Percentiles rank a stretch among this genome's conserved stretches.
Evolutionary conservation across 2,888 invertebrate species (phyloP).

Genomic region (Argyra leucocephala): DNA sequence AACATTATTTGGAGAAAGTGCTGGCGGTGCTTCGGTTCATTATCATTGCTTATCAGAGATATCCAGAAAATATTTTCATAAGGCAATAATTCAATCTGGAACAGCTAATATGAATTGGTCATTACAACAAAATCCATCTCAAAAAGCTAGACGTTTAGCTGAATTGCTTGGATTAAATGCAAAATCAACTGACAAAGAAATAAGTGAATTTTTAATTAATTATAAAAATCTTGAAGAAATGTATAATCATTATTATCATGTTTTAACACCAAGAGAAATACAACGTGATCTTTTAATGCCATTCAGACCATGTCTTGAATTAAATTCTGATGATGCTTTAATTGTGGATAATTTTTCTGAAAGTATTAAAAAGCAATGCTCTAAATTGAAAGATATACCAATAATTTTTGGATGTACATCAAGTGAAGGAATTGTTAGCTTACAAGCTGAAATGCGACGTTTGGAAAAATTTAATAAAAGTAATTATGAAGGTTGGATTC

Average conservation of each 20-base stretch:
- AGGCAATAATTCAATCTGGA: slow-evolving; percentile 27
- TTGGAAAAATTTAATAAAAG: slow-evolving; percentile 19
- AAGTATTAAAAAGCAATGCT: slow-evolving; percentile 41
- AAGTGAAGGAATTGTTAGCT: slow-evolving; percentile 43
- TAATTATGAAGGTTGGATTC: slow-evolving; percentile 23
- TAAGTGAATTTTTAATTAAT: slow-evolving; percentile 22
- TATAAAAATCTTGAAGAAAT: slow-evolving; percentile 21
- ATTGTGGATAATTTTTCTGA: slow-evolving; percentile 36
- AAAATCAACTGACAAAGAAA: slow-evolving; percentile 21
- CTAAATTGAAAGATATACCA: slow-evolving; percentile 43
- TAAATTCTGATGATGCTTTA: slow-evolving; percentile 21
- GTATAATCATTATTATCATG: slow-evolving; percentile 15
- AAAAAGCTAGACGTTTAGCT: slow-evolving; percentile 23
- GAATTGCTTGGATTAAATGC: slow-evolving; percentile 23
- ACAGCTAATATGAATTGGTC: slow-evolving; percentile 23
- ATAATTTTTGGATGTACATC: slow-evolving; percentile 45
- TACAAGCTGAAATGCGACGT: slow-evolving; percentile 15
- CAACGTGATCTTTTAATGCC: slow-evolving; percentile 19
- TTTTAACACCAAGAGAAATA: slow-evolving; percentile 19
- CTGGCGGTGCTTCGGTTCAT: slow-evolving; percentile 25
- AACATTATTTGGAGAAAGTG: slow-evolving; percentile 28
- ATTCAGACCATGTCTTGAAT: slow-evolving; percentile 29
- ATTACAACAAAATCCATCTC: slow-evolving; percentile 18
- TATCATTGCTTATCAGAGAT: slow-evolving; percentile 24
- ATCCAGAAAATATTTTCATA: slow-evolving; percentile 26